Evolutionary conservation across 2,113 vertebrate genomes (phyloP).

Genomic region (Chaetorhynchus papuensis): DNA sequence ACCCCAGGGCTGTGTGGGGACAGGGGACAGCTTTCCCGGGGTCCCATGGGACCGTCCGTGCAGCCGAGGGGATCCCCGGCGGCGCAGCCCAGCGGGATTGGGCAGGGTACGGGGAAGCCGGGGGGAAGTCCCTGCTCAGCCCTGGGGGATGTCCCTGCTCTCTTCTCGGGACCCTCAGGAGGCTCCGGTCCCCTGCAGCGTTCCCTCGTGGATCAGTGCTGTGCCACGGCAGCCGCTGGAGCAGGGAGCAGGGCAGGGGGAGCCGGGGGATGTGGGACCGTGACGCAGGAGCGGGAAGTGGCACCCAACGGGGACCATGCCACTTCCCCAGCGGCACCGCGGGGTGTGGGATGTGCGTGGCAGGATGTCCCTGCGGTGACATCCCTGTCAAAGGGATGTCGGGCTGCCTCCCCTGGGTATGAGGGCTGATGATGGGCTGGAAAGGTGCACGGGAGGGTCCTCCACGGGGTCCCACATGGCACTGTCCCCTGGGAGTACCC

Average conservation of each 20-base stretch:
- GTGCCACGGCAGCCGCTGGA: background rate
- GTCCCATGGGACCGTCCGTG: accelerated
- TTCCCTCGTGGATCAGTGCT: background rate
- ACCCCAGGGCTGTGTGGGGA: background rate
- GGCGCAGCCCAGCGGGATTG: accelerated
- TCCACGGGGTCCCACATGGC: no score
- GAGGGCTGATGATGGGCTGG: background rate
- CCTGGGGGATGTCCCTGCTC: background rate
- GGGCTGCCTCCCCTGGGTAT: accelerated
- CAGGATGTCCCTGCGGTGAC: accelerated
- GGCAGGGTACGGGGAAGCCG: background rate
- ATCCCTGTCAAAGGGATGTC: accelerated
- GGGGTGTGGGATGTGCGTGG: accelerated
- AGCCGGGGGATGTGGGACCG: accelerated
- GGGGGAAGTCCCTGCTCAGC: background rate
- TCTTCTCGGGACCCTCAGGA: background rate
- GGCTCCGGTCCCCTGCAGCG: accelerated
- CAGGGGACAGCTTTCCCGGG: background rate
- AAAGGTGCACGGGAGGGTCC: background rate
- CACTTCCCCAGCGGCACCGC: background rate
- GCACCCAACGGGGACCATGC: accelerated
- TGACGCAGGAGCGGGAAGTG: background rate
- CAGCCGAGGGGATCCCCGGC: background rate
- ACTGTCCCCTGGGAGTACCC: background rate
- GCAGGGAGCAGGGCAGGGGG: accelerated